These are phyloP conservation scores for Drosophila grimshawi DNA, from an alignment of 1,140 invertebrate genomes.

Conservation along the genomic window DNA sequence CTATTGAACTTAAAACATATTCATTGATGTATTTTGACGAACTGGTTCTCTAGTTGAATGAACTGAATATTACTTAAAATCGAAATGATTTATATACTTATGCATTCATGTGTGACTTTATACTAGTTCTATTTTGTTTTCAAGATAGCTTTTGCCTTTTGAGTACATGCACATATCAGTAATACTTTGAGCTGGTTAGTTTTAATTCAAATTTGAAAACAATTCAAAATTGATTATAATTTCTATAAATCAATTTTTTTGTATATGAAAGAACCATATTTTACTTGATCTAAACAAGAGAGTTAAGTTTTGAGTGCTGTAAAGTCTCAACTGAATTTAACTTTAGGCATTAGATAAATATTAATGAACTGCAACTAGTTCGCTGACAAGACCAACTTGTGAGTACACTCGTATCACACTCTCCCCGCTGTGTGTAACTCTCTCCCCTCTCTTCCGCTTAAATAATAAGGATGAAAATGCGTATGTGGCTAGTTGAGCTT, in stretches of 20 bases:
- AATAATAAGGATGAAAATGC: conserved; percentile 42
- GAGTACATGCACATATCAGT: too few relatives aligned
- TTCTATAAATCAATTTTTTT: too few relatives aligned
- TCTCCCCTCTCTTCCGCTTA: neutral
- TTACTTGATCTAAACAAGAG: too few relatives aligned
- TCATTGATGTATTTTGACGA: neutral
- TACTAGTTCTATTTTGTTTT: too few relatives aligned
- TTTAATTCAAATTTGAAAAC: too few relatives aligned
- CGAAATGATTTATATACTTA: too few relatives aligned
- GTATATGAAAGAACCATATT: too few relatives aligned
- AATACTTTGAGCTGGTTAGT: too few relatives aligned
- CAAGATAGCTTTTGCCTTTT: too few relatives aligned
- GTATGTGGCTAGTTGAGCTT: conserved; percentile 52
- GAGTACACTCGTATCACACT: conserved; percentile 6
- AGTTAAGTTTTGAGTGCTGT: neutral
- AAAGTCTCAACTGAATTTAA: neutral
- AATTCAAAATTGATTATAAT: too few relatives aligned
- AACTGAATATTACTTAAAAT: too few relatives aligned
- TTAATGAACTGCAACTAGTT: conserved; percentile 15
- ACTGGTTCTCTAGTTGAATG: neutral
- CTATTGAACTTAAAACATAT: neutral
- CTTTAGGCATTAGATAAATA: neutral
- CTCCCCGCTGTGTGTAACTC: neutral
- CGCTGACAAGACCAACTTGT: neutral
- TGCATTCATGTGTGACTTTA: too few relatives aligned